phyloP scores from a whole-genome alignment of 2,797 vertebrate genomes.

The Enteromius mattozi region DNA sequence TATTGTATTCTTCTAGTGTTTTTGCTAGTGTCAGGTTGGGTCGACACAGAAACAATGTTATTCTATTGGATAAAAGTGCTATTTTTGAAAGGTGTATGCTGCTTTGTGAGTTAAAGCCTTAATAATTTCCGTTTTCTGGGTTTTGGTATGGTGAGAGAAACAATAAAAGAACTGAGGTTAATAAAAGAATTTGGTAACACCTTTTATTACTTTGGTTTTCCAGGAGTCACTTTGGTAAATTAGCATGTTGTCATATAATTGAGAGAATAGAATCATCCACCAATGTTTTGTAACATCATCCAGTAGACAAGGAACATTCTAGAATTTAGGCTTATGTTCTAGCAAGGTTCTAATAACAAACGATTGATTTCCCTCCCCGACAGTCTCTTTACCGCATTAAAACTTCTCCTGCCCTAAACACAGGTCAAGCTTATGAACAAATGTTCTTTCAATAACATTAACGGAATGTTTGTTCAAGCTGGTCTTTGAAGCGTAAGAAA shows the following conservation, averaged over 20 bases:
- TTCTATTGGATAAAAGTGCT: conserved; percentile 9
- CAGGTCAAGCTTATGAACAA: background rate
- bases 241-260: background rate
- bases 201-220: background rate
- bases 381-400: conserved; percentile 35
- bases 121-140: background rate
- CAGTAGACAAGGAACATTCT: background rate
- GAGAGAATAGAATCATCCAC: background rate
- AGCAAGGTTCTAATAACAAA: conserved; percentile 32
- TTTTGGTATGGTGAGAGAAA: background rate
- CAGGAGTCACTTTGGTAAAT: background rate
- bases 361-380: conserved; percentile 42
- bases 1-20: background rate
- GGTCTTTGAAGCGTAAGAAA: background rate
- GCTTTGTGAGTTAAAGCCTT: conserved; percentile 21
- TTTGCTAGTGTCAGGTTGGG: background rate
- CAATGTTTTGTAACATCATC: background rate
- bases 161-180: background rate
- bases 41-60: background rate
- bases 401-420: conserved; percentile 15
- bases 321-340: background rate
- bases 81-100: conserved; percentile 18
- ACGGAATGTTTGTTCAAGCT: background rate
- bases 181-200: background rate
- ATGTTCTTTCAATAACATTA: background rate